These are phyloP conservation scores for Vidua macroura DNA, from an alignment of 2,113 vertebrate species.

Conservation along the genomic window DNA sequence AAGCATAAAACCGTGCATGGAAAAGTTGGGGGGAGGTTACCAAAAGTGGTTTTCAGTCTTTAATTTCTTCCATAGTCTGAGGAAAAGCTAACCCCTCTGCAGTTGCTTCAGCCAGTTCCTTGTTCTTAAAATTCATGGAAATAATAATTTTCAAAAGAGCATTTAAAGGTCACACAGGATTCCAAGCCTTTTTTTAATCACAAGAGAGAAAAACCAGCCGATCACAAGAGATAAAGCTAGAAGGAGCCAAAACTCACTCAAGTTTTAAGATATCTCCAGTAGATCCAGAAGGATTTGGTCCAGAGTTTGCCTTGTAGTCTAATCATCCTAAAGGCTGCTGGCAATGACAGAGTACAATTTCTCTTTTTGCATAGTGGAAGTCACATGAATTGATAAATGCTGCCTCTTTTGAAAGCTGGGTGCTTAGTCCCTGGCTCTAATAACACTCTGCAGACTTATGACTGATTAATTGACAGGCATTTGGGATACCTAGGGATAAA, in stretches of 20 bases:
- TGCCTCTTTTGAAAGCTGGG: background rate
- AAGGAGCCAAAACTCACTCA: background rate
- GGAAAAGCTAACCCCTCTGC: background rate
- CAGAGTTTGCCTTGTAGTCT: background rate
- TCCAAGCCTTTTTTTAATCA: background rate
- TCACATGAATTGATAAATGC: background rate
- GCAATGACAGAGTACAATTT: background rate
- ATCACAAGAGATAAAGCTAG: background rate
- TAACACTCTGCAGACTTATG: background rate
- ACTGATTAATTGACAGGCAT: slow-evolving; percentile 23
- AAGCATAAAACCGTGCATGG: background rate
- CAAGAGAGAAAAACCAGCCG: background rate
- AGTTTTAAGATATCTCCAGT: background rate
- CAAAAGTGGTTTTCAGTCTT: background rate
- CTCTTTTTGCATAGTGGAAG: background rate
- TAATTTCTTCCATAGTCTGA: background rate
- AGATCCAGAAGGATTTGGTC: background rate
- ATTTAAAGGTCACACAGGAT: background rate
- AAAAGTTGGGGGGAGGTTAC: background rate
- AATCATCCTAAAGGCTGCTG: background rate
- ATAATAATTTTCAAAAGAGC: background rate
- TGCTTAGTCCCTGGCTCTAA: background rate
- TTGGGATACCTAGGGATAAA: background rate
- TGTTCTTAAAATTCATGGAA: background rate
- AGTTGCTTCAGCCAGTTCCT: background rate